phyloP scores from a whole-genome alignment of 2,113 vertebrate species.

The Chlamydotis undulata region DNA sequence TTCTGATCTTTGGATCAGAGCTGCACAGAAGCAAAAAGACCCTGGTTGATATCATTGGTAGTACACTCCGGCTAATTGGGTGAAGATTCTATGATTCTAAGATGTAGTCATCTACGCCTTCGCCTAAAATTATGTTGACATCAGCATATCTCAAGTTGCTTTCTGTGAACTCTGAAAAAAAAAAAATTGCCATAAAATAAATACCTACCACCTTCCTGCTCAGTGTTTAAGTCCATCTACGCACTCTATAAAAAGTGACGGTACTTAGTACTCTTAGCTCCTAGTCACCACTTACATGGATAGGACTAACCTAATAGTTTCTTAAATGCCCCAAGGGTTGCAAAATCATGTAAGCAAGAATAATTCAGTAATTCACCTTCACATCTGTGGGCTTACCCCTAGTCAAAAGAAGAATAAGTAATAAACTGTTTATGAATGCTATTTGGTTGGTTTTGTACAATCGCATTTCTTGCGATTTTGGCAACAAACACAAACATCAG shows the following conservation, averaged over 20 bases:
- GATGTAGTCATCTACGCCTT: not conserved
- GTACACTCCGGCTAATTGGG: rapidly evolving
- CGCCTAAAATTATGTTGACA: not conserved
- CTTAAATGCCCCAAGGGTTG: not conserved
- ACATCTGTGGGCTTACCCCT: not conserved
- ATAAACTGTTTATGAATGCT: not conserved
- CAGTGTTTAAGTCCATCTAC: not conserved
- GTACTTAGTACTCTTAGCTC: not conserved
- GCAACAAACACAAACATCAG: not conserved
- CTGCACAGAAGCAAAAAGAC: not conserved
- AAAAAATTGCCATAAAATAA: not conserved
- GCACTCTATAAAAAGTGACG: not conserved
- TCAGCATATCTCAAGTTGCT: not conserved
- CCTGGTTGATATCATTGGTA: not conserved
- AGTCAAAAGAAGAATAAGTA: not conserved
- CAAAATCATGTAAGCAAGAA: not conserved
- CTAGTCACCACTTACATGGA: not conserved
- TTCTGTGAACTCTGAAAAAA: not conserved
- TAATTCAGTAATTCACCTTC: not conserved
- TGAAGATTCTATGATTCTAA: not conserved
- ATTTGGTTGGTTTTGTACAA: not conserved
- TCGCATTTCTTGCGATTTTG: not conserved
- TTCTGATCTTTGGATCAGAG: not conserved
- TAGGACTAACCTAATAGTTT: not conserved
- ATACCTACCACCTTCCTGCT: not conserved